Evolutionary conservation across 2,113 vertebrate species (phyloP), one percentile per base, ranked within the genome.

Genomic region (Myotis yumanensis): DNA sequence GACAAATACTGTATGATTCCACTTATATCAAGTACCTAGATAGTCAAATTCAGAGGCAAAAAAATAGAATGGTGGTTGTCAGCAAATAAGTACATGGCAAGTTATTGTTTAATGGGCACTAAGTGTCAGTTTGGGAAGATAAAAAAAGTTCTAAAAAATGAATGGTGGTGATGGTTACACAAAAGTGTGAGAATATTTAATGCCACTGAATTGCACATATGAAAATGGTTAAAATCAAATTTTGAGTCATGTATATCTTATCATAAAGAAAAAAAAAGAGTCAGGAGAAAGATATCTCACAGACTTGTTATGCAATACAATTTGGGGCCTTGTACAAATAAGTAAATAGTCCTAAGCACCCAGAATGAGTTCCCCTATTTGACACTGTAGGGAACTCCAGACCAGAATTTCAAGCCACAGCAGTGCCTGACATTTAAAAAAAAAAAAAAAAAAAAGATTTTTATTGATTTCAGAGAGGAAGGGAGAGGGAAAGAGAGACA

Each of bases 41-140:
- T 25, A 69, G 48, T 59, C 71, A 90, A 20, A 76, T n/a, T 85
- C 59, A 32, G 48, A 28, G 80, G 66, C 25, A 59, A 71, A 59
- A 59, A 59, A n/a, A 7, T 14, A 30, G 37, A 90, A 40, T 11
- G 71, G 23, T 69, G 51, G 32, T 48, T 71, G 28, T 64, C 51
- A 59, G 80, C 71, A 30, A 57, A 84, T 2, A 2, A 25, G 5
- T 51, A 77, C 40, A 84, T 25, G 37, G 48, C 37, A 37, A 84
- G 37, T 57, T 37, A 18, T 20, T 82, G 43, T 82, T 84, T 69
- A 68, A 89, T 6, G 23, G 59, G 17, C 62, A 25, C 68, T 32
- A 25, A 59, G 23, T 66, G 81, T 94, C 92, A 84, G 71, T 84
- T 69, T 94, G 59, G 80, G 80, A 69, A 94, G 37, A 59, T 51